phyloP scores from a whole-genome alignment of 2,888 invertebrate genomes.

The Caenorhabditis japonica region DNA sequence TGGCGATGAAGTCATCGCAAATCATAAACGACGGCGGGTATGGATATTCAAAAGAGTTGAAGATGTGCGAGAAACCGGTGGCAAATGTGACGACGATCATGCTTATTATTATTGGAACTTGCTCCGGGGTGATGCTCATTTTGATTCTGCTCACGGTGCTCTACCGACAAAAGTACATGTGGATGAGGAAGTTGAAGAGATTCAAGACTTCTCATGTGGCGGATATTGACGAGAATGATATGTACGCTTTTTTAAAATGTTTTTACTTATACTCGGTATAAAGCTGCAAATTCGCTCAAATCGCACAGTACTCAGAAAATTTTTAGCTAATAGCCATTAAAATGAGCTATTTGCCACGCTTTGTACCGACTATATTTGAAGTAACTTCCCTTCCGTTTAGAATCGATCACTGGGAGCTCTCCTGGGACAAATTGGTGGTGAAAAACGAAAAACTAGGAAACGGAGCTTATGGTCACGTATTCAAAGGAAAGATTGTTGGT shows the following conservation, averaged over 20 bases:
- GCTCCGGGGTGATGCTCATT: slow-evolving; percentile 66
- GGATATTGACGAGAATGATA: slow-evolving; percentile 53
- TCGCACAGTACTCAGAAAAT: too few species aligned
- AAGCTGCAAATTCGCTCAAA: too few species aligned
- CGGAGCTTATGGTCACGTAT: slow-evolving; percentile 73
- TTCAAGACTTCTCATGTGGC: slow-evolving; percentile 57
- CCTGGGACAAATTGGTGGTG: slow-evolving; percentile 70
- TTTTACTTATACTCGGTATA: too few species aligned
- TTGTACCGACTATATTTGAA: too few species aligned
- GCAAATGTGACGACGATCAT: slow-evolving; percentile 62
- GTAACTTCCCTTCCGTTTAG: slow-evolving; percentile 42
- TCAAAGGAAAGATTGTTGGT: slow-evolving; percentile 70
- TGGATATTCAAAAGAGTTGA: slow-evolving; percentile 24
- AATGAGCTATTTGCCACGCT: too few species aligned
- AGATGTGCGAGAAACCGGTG: slow-evolving; percentile 19
- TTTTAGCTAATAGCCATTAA: too few species aligned
- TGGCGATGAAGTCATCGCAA: slow-evolving; percentile 47
- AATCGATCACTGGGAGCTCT: slow-evolving; percentile 72
- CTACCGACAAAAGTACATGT: slow-evolving; percentile 70
- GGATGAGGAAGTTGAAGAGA: slow-evolving; percentile 67
- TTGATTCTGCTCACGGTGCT: slow-evolving; percentile 67
- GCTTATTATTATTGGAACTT: slow-evolving; percentile 70
- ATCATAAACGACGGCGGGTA: slow-evolving; percentile 32
- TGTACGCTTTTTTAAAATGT: slow-evolving; percentile 42
- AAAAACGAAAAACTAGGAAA: slow-evolving; percentile 71